Evolutionary conservation across 2,113 vertebrate genomes (phyloP), one percentile per base, ranked within the genome.

Genomic region (Muntiacus muntjak): DNA sequence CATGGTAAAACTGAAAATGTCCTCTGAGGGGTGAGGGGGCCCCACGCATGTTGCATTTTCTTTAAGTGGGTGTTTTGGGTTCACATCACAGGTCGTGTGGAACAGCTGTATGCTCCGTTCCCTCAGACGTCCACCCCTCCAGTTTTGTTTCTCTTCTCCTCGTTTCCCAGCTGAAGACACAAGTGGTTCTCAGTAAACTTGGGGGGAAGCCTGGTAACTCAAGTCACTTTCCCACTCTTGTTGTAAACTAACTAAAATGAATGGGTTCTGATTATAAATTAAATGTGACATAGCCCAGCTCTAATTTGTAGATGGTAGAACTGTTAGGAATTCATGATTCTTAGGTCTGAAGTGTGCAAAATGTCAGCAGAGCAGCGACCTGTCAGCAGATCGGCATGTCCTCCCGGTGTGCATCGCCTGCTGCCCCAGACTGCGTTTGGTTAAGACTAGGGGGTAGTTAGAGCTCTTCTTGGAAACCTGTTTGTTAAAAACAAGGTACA

Each of bases 311-410:
- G 60, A 76, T 74, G 52, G 33, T 45, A 78, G 79, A 76, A 54
- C 87, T 89, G 47, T 78, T 85, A 82, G 92, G 92, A 95, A 25
- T 96, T 47, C 89, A 19, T 81, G 33, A 74, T 64, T 94, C 26
- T 91, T 91, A 78, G 95, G 82, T 95, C 90, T 97, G 83, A 97
- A 97, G 93, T 94, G 79, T 96, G 97, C 94, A 97, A 97, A 97
- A 95, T 91, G 21, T 93, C 96, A 97, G 98, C 96, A 97, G 96
- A 97, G 95, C 85, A 94, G 26, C 95, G 95, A 19, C 15, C 64
- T 96, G 25, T 91, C 96, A 97, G 98, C 97, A 95, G 96, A 95
- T 93, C 85, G 87, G 23, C 96, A 90, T 95, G 97, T 98, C 97
- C 96, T 98, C 95, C 85, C 94, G 8, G 5, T 62, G 62, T 6